Conservation (phyloP, 2,888 invertebrate genomes). For the Hemithea aestivaria region DNA sequence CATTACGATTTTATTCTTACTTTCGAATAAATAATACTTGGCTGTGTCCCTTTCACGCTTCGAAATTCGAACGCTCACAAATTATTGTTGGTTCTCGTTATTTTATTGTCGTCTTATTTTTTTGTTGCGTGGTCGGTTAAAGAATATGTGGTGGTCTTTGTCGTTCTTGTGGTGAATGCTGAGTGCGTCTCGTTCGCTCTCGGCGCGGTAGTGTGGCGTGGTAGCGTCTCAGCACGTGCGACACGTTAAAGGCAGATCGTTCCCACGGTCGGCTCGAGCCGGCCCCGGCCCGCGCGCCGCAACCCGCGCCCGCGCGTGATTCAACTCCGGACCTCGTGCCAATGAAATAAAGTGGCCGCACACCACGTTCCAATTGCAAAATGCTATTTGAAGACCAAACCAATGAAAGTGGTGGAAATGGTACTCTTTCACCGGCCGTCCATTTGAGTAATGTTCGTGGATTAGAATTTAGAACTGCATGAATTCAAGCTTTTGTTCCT, state of each 20-base stretch:
- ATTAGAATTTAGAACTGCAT: conserved; percentile 1
- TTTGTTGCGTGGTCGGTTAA: conserved; percentile 36
- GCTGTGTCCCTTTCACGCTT: conserved; percentile 63
- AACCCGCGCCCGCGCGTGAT: conserved; percentile 49
- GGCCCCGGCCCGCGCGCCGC: conserved; percentile 37
- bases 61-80: conserved; percentile 70
- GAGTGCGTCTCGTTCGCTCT: conserved; percentile 49
- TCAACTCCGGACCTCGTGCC: conserved; percentile 61
- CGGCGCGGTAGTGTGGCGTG: conserved; percentile 51
- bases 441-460: conserved; percentile 24
- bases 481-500: too few relatives aligned
- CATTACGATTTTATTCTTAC: conserved; percentile 64
- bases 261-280: conserved; percentile 73
- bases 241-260: conserved; percentile 77
- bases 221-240: conserved; percentile 72
- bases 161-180: conserved; percentile 9
- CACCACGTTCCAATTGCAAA: conserved; percentile 74
- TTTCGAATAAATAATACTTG: conserved; percentile 57
- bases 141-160: conserved; percentile 17
- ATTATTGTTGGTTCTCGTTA: conserved; percentile 69
- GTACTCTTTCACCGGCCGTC: conserved; percentile 39
- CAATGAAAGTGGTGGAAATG: conserved; percentile 64
- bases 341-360: conserved; percentile 72
- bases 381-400: conserved; percentile 53
- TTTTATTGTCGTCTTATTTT: conserved; percentile 53